These are phyloP conservation scores for Empis stercorea DNA, from an alignment of 2,888 invertebrate genomes.

Conservation along the genomic window DNA sequence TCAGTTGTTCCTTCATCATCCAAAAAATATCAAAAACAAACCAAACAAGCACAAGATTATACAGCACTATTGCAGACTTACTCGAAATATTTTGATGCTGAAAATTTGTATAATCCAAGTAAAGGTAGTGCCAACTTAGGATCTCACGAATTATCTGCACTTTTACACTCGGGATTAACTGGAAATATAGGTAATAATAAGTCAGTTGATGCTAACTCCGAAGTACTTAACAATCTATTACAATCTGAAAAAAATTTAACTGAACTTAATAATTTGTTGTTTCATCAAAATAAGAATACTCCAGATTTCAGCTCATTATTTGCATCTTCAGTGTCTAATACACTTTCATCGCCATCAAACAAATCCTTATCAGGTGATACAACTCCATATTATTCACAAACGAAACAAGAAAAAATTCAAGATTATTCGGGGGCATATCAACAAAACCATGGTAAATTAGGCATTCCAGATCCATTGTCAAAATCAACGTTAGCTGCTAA, in stretches of 20 bases:
- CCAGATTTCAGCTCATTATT: conserved; percentile 32
- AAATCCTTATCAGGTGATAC: conserved; percentile 23
- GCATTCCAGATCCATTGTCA: conserved; percentile 61
- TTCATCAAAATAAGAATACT: conserved; percentile 31
- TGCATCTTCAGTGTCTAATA: conserved; percentile 20
- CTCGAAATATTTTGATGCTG: conserved; percentile 32
- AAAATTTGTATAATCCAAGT: conserved; percentile 15
- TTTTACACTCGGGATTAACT: conserved; percentile 24
- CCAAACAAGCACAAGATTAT: conserved; percentile 24
- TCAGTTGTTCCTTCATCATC: conserved; percentile 10
- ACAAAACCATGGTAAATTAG: conserved; percentile 36
- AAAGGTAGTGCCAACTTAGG: conserved; percentile 15
- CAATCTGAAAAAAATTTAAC: conserved; percentile 33
- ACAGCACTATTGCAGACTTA: conserved; percentile 32
- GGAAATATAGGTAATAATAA: conserved; percentile 8
- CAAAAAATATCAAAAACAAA: conserved; percentile 18
- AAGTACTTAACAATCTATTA: conserved; percentile 31
- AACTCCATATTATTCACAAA: conserved; percentile 30
- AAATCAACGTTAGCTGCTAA: conserved; percentile 62
- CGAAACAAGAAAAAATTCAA: conserved; percentile 39
- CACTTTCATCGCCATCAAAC: conserved; percentile 15
- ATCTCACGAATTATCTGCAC: conserved; percentile 27
- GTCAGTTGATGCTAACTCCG: conserved; percentile 14
- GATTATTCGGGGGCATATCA: conserved; percentile 37
- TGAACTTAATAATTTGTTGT: conserved; percentile 27